Evolutionary conservation across 37 sponge, comb jelly and placozoan species (phyloP).

Genomic region (Agelas oroides): DNA sequence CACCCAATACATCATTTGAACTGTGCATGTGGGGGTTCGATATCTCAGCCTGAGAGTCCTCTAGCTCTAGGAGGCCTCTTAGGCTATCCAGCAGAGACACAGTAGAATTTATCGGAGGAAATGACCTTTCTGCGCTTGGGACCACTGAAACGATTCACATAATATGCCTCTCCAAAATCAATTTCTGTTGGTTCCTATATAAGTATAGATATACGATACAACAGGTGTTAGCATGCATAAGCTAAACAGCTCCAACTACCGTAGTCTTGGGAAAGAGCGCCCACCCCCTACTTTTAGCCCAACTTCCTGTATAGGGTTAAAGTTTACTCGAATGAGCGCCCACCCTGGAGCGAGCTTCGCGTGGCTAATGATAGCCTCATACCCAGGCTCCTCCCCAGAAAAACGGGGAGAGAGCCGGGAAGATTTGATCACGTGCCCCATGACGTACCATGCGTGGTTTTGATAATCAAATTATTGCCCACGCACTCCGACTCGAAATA

Average conservation of each 20-base stretch:
- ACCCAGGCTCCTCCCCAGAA: too few relatives aligned
- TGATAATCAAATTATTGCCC: too few relatives aligned
- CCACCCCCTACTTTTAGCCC: too few relatives aligned
- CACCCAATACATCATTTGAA: background rate
- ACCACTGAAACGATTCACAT: slow-evolving; percentile 28
- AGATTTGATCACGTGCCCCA: too few relatives aligned
- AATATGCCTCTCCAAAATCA: slow-evolving; percentile 30
- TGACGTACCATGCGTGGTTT: too few relatives aligned
- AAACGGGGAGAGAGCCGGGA: too few relatives aligned
- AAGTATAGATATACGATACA: background rate
- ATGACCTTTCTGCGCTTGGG: slow-evolving; percentile 36
- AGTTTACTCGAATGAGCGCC: too few relatives aligned
- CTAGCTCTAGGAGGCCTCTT: slow-evolving; percentile 6
- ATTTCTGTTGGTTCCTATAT: slow-evolving; percentile 29
- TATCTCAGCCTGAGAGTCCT: slow-evolving; percentile 37
- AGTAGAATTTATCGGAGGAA: slow-evolving; percentile 17
- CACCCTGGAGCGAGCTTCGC: too few relatives aligned
- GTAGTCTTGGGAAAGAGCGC: too few relatives aligned
- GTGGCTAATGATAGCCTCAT: too few relatives aligned
- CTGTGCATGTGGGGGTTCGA: slow-evolving; percentile 14
- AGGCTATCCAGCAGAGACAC: slow-evolving; percentile 36
- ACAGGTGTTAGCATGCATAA: background rate
- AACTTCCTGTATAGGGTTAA: too few relatives aligned
- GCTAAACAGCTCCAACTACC: background rate
- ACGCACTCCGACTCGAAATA: too few relatives aligned